Evolutionary conservation across 35 echinoderm and acorn worm genomes (phyloP), one percentile per base, ranked within the genome.

Genomic region (Heliocidaris erythrogramma): DNA sequence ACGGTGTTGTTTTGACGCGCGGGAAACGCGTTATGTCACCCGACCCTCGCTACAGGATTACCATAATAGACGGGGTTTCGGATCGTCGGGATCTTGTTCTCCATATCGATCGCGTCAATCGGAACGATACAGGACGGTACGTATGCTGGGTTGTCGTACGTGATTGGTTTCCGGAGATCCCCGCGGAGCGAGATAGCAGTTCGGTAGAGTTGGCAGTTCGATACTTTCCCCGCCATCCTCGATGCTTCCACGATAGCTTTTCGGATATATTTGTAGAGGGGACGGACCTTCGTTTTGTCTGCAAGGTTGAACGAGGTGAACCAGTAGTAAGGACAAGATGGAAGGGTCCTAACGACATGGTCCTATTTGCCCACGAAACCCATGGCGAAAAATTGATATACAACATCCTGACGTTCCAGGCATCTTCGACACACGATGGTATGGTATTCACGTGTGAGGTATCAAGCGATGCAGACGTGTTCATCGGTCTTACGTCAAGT

Each of bases 371-470:
- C 30, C 91, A 92, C 29, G 91, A 92, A 59, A 92, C 13, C 13
- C 47, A 29, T 1, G 29, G 29, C 7, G 50, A 92, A 24, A 48
- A 27, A 9, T 29, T n/a, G 13, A 59, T 92, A 13, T 30, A 21
- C 13, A 92, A 92, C 49, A 92, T 48, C 30, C 32, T 92, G 13
- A 30, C 91, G 2, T 92, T 92, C 48, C 47, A 49, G 91, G 91
- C 49, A 7, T 49, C 91, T 18, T 30, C 49, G 4, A 18, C 91
- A 14, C 91, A 92, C 49, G 13, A 92, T 92, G 91, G 49, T 52
- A 92, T 92, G 91, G 50, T 30, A 59, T 92, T 92, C 91, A 92
- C 91, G 9, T 92, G 91, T 59, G 48, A 92, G 48, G 91, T 92
- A 9, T 48, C 91, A 59, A 92, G 91, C 50, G 49, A 92, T 48